Evolutionary conservation across 2,113 vertebrate species (phyloP).

Genomic region (Mionectes macconnelli): DNA sequence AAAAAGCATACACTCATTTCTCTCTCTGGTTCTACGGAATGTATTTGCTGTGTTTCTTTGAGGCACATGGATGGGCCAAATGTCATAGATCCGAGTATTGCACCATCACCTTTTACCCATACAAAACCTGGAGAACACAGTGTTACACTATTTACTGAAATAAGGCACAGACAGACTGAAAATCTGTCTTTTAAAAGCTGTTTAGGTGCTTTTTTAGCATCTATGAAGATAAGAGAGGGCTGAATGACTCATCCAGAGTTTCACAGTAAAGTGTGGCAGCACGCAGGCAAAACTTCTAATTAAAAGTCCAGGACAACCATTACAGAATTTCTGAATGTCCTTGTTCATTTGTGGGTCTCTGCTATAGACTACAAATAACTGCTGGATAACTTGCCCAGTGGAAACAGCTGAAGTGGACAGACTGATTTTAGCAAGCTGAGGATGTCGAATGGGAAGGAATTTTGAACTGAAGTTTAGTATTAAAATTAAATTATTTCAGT

Average conservation of each 20-base stretch:
- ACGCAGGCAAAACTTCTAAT: not conserved
- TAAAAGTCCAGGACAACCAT: not conserved
- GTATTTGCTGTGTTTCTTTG: not conserved
- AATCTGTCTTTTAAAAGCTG: not conserved
- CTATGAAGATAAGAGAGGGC: not conserved
- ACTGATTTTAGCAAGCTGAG: not conserved
- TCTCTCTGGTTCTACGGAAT: not conserved
- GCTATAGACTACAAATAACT: not conserved
- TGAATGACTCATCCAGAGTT: not conserved
- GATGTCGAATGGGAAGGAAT: not conserved
- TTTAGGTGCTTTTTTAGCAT: not conserved
- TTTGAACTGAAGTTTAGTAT: not conserved
- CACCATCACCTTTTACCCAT: not conserved
- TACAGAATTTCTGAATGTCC: not conserved
- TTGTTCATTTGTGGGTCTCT: not conserved
- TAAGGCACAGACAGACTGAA: not conserved
- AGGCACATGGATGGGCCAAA: not conserved
- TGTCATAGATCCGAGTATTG: not conserved
- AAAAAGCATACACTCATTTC: not conserved
- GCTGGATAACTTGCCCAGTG: not conserved
- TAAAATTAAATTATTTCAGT: not conserved
- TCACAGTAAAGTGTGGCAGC: not conserved
- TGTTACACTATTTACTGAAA: not conserved
- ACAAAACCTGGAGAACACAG: not conserved
- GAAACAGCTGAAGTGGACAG: not conserved